Conservation (phyloP, 2,797 vertebrate genomes). For the Dendrocincla fuliginosa region DNA sequence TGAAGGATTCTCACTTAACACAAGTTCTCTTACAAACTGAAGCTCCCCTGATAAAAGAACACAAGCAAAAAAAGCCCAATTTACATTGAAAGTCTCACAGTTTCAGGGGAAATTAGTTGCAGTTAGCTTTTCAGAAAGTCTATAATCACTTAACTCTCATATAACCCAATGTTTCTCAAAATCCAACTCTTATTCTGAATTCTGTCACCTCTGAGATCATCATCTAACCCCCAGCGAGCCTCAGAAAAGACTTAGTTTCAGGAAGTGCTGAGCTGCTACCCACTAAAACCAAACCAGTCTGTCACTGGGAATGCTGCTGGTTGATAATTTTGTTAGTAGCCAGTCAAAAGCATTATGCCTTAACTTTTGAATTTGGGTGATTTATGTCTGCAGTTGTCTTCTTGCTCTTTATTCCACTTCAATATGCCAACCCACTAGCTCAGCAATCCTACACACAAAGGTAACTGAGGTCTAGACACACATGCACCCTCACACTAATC, state of each 20-base stretch:
- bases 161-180: neutral
- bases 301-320: neutral
- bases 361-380: neutral
- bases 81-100: neutral
- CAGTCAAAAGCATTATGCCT: neutral
- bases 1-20: neutral
- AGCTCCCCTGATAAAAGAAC: neutral
- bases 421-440: neutral
- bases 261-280: neutral
- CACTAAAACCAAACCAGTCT: neutral
- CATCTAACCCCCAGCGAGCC: neutral
- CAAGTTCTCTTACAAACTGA: neutral
- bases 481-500: neutral
- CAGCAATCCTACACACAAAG: neutral
- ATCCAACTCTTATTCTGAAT: neutral
- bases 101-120: neutral
- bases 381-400: neutral
- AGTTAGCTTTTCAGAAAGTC: neutral
- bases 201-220: neutral
- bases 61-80: neutral
- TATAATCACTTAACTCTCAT: neutral
- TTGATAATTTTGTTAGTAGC: neutral
- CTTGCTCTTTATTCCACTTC: neutral
- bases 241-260: neutral
- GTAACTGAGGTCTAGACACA: neutral